Base-by-base conservation (phyloP, 1,140 invertebrate genomes). In the Hesperophylax magnus region DNA sequence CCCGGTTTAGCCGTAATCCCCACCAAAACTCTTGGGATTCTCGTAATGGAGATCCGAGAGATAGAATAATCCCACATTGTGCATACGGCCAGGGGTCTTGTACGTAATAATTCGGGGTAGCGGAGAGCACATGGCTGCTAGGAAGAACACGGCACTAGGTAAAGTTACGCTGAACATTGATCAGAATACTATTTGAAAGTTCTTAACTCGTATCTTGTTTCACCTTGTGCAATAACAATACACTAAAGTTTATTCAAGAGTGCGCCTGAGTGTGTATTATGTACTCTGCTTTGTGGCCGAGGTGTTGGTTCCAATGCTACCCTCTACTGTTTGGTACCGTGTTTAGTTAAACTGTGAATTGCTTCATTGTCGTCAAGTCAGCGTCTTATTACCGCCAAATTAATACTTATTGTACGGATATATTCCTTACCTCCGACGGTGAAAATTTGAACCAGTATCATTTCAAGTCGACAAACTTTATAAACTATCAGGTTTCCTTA, bases 71-170 rank as follows among this genome's bases (percentile, higher is more conserved):
- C 79, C 71, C 39, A 79, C 76, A 78, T 53, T 76, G 60, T 83
- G 82, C 82, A 83, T 83, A 76, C 67, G 76, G 74, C 75, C 82
- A 22, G 69, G 31, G 74, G 81, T 77, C 77, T 79, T 82, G 77
- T 82, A 82, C 56, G 78, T 82, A 82, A 82, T 83, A 81, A 83
- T 80, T 83, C 77, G 82, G 76, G 31, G 65, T 52, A 76, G 75
- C 53, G 60, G 61, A 77, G 67, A 78, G 81, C 81, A 82, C 78
- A 80, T 80, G 81, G 81, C 78, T 82, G 77, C 52, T 22, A 53
- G 75, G 39, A 74, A 27, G 61, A 78, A 78, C 31, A 61, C 18
- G 53, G 67, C 74, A 74, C 56, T 71, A 24, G 34, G 24, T 20
- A n/a, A 80, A 61, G 58, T 60, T 63, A 71, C 34, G 24, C 34